phyloP scores from a whole-genome alignment of 2,888 invertebrate species.

The Allophyes oxyacanthae region DNA sequence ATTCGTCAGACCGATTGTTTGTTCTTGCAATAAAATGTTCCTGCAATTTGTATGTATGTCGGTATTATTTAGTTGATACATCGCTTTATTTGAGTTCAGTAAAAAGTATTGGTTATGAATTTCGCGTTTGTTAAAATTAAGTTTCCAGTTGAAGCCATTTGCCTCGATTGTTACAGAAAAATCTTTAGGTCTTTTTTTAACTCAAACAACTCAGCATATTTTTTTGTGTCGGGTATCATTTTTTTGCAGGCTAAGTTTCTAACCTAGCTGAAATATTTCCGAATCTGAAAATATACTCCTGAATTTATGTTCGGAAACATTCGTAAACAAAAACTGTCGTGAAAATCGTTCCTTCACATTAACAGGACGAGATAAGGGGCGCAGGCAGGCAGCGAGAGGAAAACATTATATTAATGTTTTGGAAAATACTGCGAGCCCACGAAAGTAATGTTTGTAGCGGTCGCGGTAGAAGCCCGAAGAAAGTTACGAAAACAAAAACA shows the following conservation, averaged over 20 bases:
- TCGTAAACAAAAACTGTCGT: constrained; percentile 50
- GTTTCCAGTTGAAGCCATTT: constrained; percentile 5
- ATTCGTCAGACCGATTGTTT: constrained; percentile 46
- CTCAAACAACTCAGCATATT: constrained; percentile 1
- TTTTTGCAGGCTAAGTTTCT: constrained; percentile 11
- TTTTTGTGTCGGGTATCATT: constrained; percentile 24
- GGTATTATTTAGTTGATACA: constrained; percentile 19
- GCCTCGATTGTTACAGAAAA: constrained; percentile 5
- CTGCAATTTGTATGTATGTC: constrained; percentile 38
- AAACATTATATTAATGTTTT: constrained; percentile 56
- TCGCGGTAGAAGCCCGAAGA: neutral
- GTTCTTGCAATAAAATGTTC: constrained; percentile 46
- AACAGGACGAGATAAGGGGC: constrained; percentile 51
- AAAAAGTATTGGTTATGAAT: constrained; percentile 8
- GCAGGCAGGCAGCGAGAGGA: constrained; percentile 44
- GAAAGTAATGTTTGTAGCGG: constrained; percentile 34
- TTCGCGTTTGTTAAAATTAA: constrained; percentile 24
- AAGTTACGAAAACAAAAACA: constrained; percentile 8
- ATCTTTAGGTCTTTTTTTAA: neutral
- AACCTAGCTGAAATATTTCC: constrained; percentile 25
- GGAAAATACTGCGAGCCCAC: constrained; percentile 46
- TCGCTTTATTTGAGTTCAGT: constrained; percentile 11
- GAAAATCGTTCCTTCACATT: constrained; percentile 46
- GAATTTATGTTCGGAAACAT: constrained; percentile 48
- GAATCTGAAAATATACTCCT: constrained; percentile 40